These are phyloP conservation scores for Macaria liturata DNA, from an alignment of 2,888 invertebrate species.

Conservation along the genomic window DNA sequence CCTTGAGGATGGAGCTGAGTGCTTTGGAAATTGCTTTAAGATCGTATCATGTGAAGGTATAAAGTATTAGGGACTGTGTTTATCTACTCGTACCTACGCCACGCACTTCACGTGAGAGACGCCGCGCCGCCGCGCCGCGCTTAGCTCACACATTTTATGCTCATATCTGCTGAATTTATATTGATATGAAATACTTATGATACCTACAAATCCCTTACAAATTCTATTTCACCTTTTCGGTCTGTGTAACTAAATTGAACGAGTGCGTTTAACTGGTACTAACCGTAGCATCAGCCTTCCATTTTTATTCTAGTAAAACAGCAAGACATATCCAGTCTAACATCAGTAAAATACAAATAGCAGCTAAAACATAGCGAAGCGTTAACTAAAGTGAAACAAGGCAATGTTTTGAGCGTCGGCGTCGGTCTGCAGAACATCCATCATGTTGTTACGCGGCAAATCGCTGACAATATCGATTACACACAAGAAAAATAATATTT, in stretches of 20 bases:
- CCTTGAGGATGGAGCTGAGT: constrained; percentile 23
- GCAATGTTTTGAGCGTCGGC: constrained; percentile 48
- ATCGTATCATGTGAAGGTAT: constrained; percentile 28
- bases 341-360: too few species aligned
- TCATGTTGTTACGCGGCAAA: constrained; percentile 63
- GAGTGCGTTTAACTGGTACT: too few species aligned
- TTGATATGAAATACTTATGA: too few species aligned
- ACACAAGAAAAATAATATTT: constrained; percentile 61
- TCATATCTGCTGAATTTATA: too few species aligned
- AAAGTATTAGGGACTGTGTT: constrained; percentile 22
- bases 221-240: too few species aligned
- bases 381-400: constrained; percentile 44
- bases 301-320: too few species aligned
- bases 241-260: too few species aligned
- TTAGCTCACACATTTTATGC: too few species aligned
- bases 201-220: too few species aligned
- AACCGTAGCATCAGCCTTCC: too few species aligned
- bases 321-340: too few species aligned
- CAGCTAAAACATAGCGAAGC: constrained; percentile 26
- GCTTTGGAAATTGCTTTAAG: constrained; percentile 31
- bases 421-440: constrained; percentile 53
- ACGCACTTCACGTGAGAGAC: neutral
- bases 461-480: constrained; percentile 69
- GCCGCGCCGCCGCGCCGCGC: too few species aligned
- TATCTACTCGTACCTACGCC: constrained; percentile 6